Conservation (phyloP, 2,797 vertebrate genomes). For the Periophthalmus magnuspinnatus region DNA sequence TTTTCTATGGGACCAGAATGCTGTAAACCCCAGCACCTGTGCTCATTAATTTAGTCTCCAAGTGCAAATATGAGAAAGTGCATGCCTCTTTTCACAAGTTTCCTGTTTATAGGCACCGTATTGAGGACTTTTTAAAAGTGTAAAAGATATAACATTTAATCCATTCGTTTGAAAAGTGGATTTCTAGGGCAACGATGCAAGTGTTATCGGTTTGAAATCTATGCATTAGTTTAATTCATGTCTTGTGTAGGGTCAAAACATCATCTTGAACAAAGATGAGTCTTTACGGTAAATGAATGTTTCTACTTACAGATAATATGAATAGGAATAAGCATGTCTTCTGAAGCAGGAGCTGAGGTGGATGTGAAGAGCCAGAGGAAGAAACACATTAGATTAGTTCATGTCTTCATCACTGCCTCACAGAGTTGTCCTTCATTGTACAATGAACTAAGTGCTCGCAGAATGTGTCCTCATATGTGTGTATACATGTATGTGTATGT, state of each 20-base stretch:
- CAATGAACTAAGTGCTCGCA: not conserved
- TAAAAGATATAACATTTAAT: not conserved
- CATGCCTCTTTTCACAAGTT: not conserved
- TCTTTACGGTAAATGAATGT: constrained; percentile 29
- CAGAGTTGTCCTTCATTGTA: too few relatives aligned
- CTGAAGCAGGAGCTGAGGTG: constrained; percentile 83
- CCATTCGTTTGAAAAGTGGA: too few relatives aligned
- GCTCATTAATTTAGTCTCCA: too few relatives aligned
- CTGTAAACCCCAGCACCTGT: too few relatives aligned
- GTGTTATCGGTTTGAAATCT: constrained; percentile 20
- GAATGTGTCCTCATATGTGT: constrained; percentile 29
- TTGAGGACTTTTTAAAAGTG: not conserved
- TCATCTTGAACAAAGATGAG: constrained; percentile 26
- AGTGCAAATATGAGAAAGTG: constrained; percentile 12
- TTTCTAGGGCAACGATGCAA: too few relatives aligned
- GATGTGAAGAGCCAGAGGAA: constrained; percentile 68
- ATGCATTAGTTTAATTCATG: not conserved
- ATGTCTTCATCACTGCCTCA: constrained; percentile 18
- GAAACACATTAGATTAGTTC: constrained; percentile 76
- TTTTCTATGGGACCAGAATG: not conserved
- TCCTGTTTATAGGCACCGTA: not conserved
- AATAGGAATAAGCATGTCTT: constrained; percentile 99
- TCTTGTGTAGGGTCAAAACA: not conserved
- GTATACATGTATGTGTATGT: too few relatives aligned
- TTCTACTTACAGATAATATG: constrained; percentile 99